phyloP scores from a whole-genome alignment of 2,797 vertebrate species.

The Danionella dracula region DNA sequence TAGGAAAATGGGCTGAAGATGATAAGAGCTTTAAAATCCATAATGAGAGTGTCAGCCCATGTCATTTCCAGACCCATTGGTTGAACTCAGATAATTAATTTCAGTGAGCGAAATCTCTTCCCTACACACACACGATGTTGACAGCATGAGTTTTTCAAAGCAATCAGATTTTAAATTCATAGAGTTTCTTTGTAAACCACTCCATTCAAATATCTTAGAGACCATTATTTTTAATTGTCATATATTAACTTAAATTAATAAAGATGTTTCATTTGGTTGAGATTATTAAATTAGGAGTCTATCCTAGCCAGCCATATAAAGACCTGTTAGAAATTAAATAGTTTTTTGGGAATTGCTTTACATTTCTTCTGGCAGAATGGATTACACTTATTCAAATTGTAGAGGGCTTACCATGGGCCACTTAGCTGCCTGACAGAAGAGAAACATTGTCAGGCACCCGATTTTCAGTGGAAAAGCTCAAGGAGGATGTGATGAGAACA shows the following conservation, averaged over 20 bases:
- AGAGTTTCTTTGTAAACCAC: background rate
- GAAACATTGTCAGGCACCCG: slow-evolving; percentile 11
- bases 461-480: slow-evolving; percentile 16
- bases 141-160: background rate
- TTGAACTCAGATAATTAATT: background rate
- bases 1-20: slow-evolving; percentile 15
- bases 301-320: too few species aligned
- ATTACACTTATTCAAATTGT: slow-evolving; percentile 11
- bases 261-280: background rate
- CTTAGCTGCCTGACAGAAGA: slow-evolving; percentile 11
- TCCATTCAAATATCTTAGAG: background rate
- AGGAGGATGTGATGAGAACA: slow-evolving; percentile 10
- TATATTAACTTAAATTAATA: background rate
- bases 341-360: slow-evolving; percentile 8
- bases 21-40: slow-evolving; percentile 27
- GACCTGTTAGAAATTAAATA: slow-evolving; percentile 6
- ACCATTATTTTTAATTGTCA: background rate
- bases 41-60: background rate
- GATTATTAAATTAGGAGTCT: slow-evolving; percentile 17
- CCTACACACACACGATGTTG: background rate
- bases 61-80: background rate
- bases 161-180: background rate
- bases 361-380: slow-evolving; percentile 5
- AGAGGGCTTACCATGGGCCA: slow-evolving; percentile 4
- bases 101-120: background rate